A percentile compares a stretch with the other conserved stretches of the same genome.
Conservation (phyloP, 37 sponge, comb jelly and placozoan species). For the Ephydatia muelleri region DNA sequence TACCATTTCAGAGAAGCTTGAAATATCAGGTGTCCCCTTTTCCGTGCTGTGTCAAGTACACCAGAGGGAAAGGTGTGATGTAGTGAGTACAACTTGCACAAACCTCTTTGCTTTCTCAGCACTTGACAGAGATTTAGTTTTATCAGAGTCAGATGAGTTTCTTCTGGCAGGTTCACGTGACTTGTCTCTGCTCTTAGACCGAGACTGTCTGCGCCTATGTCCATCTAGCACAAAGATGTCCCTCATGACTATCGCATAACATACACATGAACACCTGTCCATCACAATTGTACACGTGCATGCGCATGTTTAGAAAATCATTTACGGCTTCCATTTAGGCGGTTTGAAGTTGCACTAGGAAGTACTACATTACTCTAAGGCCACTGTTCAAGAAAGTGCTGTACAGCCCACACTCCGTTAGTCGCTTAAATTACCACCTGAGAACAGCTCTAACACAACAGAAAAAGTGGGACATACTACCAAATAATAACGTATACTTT, state of each 20-base stretch:
- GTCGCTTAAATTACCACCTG: no score
- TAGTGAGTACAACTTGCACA: background rate
- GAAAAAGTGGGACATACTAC: background rate
- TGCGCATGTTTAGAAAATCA: background rate
- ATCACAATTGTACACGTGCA: slow-evolving; percentile 2
- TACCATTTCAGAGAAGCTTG: slow-evolving; percentile 31
- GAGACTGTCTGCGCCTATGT: background rate
- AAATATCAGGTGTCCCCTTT: background rate
- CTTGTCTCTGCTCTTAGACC: background rate
- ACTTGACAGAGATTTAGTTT: background rate
- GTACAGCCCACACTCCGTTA: no score
- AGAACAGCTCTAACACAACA: no score
- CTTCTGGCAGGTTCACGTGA: background rate
- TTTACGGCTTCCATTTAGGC: background rate
- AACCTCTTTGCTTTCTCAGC: background rate
- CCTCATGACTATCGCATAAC: slow-evolving; percentile 12
- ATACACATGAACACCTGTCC: slow-evolving; percentile 18
- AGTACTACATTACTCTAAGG: no score
- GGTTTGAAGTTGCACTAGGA: background rate
- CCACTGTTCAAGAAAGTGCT: no score
- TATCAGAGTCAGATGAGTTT: background rate
- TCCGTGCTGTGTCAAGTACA: background rate
- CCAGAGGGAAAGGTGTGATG: background rate
- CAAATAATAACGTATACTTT: background rate
- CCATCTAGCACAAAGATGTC: slow-evolving; percentile 2